Evolutionary conservation across 2,113 vertebrate species (phyloP).

Genomic region (Heterotis niloticus): DNA sequence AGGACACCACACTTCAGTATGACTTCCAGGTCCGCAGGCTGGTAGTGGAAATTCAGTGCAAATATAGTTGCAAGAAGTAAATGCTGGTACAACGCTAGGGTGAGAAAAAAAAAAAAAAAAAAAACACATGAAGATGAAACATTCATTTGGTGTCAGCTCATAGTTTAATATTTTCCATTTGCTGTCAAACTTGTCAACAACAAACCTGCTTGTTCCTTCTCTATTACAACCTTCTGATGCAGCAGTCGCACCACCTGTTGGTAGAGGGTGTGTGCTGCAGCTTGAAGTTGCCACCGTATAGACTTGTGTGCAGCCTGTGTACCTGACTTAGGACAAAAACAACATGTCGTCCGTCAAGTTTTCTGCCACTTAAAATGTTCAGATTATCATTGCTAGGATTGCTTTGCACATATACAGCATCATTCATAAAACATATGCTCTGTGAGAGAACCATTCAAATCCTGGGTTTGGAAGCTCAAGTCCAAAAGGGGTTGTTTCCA

Average conservation of each 20-base stretch:
- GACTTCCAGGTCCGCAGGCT: constrained; percentile 66
- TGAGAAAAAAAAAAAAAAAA: neutral
- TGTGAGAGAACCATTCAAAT: too few relatives aligned
- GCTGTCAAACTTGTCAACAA: neutral
- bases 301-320: constrained; percentile 58
- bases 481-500: too few relatives aligned
- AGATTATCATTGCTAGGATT: too few relatives aligned
- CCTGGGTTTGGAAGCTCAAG: too few relatives aligned
- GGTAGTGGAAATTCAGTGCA: constrained; percentile 68
- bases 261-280: constrained; percentile 66
- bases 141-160: too few relatives aligned
- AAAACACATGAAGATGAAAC: too few relatives aligned
- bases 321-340: constrained; percentile 50
- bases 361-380: neutral
- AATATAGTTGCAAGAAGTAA: constrained; percentile 71
- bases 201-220: constrained; percentile 61
- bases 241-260: constrained; percentile 70
- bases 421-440: too few relatives aligned
- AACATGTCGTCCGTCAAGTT: neutral
- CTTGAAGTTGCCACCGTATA: constrained; percentile 60
- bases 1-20: constrained; percentile 64
- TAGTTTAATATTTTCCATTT: neutral
- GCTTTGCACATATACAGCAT: too few relatives aligned
- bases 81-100: constrained; percentile 65
- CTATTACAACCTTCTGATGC: constrained; percentile 55